phyloP scores from a whole-genome alignment of 2,113 vertebrate genomes.

The Oxyura jamaicensis region DNA sequence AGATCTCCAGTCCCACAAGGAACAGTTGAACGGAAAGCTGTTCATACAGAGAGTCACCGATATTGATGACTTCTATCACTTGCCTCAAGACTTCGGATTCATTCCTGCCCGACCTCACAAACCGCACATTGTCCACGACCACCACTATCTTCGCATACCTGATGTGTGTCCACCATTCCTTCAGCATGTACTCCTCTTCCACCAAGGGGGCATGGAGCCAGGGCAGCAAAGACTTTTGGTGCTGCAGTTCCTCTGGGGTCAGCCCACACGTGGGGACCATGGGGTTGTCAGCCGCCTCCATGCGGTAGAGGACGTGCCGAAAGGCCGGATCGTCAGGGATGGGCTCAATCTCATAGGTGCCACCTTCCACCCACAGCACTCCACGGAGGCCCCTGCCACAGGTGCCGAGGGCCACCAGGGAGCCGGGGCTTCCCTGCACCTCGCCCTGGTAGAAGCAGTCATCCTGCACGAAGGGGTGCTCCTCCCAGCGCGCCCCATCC shows the following conservation, averaged over 20 bases:
- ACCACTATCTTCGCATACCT: not conserved
- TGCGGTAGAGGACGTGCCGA: constrained; percentile 55
- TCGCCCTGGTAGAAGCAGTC: constrained; percentile 62
- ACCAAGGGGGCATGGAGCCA: fast-evolving
- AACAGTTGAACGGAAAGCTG: constrained; percentile 28
- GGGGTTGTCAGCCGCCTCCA: not conserved
- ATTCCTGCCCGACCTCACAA: not conserved
- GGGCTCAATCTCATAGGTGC: constrained; percentile 58
- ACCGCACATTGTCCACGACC: constrained; percentile 30
- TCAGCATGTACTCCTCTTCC: not conserved
- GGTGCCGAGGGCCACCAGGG: constrained; percentile 34
- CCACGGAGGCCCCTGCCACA: constrained; percentile 38
- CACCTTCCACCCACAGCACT: not conserved
- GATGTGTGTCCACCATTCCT: not conserved
- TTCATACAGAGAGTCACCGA: not conserved
- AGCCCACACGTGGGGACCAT: not conserved
- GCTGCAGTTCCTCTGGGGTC: not conserved
- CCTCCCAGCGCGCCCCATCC: not conserved
- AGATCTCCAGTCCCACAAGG: constrained; percentile 67
- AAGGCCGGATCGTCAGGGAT: not conserved
- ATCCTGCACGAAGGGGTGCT: constrained; percentile 35
- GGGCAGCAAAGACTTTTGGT: not conserved
- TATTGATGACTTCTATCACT: constrained; percentile 34
- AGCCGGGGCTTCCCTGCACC: constrained; percentile 41
- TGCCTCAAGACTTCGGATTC: not conserved